Evolutionary conservation across 2,888 invertebrate species (phyloP).

Genomic region (Phymatocera aterrima): DNA sequence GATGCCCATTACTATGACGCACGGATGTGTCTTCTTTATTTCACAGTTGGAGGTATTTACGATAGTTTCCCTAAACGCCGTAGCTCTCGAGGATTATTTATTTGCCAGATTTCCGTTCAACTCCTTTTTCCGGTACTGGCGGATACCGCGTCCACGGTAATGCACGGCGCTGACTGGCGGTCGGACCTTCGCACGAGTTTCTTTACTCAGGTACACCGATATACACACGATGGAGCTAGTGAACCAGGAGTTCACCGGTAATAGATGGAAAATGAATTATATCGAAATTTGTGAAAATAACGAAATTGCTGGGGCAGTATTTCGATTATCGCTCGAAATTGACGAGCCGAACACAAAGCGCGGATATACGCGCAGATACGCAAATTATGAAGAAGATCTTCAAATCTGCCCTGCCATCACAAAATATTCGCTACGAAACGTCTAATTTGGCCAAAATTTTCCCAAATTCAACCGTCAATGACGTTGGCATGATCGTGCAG

Average conservation of each 20-base stretch:
- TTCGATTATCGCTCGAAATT: neutral
- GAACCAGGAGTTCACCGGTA: constrained; percentile 5
- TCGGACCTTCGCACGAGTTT: neutral
- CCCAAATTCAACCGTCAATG: neutral
- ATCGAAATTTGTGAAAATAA: constrained; percentile 6
- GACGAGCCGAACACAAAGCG: neutral
- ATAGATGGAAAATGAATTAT: constrained; percentile 14
- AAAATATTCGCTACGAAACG: neutral
- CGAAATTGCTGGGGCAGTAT: neutral
- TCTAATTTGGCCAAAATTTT: neutral
- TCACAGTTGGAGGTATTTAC: constrained; percentile 53
- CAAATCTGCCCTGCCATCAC: neutral
- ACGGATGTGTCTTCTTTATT: constrained; percentile 39
- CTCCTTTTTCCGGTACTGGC: constrained; percentile 65
- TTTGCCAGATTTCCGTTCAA: constrained; percentile 69
- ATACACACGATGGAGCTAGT: neutral
- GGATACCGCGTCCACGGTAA: constrained; percentile 68
- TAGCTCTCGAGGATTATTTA: constrained; percentile 68
- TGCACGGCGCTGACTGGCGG: constrained; percentile 59
- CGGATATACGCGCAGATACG: neutral
- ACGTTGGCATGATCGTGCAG: constrained; percentile 25
- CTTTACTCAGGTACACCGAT: neutral
- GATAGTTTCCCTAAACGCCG: constrained; percentile 60
- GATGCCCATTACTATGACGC: constrained; percentile 26
- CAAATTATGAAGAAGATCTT: too few relatives aligned